A percentile compares a stretch with the other conserved stretches of the same genome.
Evolutionary conservation across 2,888 invertebrate genomes (phyloP).

Genomic region (Drosophila nigricruria): DNA sequence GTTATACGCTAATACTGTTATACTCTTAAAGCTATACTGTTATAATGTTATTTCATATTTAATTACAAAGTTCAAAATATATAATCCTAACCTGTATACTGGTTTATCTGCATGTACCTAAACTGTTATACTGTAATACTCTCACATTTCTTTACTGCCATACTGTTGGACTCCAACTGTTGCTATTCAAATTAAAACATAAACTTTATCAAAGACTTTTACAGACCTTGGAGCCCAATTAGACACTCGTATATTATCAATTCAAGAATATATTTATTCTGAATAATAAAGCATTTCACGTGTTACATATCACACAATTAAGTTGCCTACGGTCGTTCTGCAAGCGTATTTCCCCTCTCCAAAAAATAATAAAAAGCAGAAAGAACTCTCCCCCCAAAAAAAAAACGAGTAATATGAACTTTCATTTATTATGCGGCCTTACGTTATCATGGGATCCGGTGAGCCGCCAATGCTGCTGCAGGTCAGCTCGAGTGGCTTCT

Average conservation of each 20-base stretch:
- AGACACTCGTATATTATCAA: too few relatives aligned
- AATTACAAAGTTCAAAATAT: too few relatives aligned
- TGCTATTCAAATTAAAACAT: too few relatives aligned
- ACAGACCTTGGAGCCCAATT: too few relatives aligned
- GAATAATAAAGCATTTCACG: too few relatives aligned
- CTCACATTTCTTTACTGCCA: too few relatives aligned
- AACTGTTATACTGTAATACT: too few relatives aligned
- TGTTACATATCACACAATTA: background rate
- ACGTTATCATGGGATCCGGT: slow-evolving; percentile 94
- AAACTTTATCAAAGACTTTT: too few relatives aligned
- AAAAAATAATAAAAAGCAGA: background rate
- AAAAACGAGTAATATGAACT: slow-evolving; percentile 33
- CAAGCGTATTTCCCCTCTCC: background rate
- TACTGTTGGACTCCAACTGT: too few relatives aligned
- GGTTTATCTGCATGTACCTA: too few relatives aligned
- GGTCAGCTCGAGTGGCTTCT: slow-evolving; percentile 90
- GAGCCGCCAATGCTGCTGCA: slow-evolving; percentile 95
- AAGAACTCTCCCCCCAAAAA: background rate
- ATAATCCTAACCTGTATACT: too few relatives aligned
- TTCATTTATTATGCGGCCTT: slow-evolving; percentile 67
- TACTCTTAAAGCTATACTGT: background rate
- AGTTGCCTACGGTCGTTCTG: background rate
- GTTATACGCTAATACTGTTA: background rate
- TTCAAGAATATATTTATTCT: too few relatives aligned
- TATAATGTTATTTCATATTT: background rate